Evolutionary conservation across 2,888 invertebrate species (phyloP), one percentile per base, ranked within the genome.

Genomic region (Drosophila nr. perissopoda): DNA sequence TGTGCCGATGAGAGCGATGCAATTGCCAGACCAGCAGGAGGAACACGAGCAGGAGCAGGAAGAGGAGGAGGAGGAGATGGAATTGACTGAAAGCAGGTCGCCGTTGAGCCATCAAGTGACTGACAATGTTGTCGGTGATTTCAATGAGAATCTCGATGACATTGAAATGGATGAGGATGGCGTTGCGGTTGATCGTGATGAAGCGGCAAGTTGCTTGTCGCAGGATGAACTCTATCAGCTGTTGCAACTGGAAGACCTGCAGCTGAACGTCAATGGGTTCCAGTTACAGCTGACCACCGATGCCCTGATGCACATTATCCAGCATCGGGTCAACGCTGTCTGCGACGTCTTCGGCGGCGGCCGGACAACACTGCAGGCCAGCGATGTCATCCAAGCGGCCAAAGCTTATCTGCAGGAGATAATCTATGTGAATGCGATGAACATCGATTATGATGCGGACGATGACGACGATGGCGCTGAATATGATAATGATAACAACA

Each of bases 341-440:
- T 74, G 81, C 16, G 79, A 83, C 34, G 42, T 64, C 27, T 70
- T 58, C 4, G 70, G 73, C 42, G 69, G 70, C 8, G 57, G 60
- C 0, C 71, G 57, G 0, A 75, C 77, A 0, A 62, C 75, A 27
- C 46, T 85, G 1, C 79, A 58, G 11, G 81, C 79, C 3, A 62
- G 71, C 33, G 89, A 85, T 10, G 79, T 85, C 1, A n/a, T 85
- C 18, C 69, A 72, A 93, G 94, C 73, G 92, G 94, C 59, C 93
- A 79, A 76, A 60, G 65, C 54, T 0, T 83, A 74, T 52, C 36
- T 86, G 38, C 87, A 79, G 36, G 83, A 88, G 78, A 94, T 94
- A 79, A 93, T 94, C 29, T 82, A 92, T 13, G 66, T 93, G 11
- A 92, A 85, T 56, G 68, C 77, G 6, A 42, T 77, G 65, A 29